A percentile compares a stretch with the other conserved stretches of the same genome.
phyloP scores from a whole-genome alignment of 1,140 invertebrate species.

The Scaptodrosophila lebanonensis region DNA sequence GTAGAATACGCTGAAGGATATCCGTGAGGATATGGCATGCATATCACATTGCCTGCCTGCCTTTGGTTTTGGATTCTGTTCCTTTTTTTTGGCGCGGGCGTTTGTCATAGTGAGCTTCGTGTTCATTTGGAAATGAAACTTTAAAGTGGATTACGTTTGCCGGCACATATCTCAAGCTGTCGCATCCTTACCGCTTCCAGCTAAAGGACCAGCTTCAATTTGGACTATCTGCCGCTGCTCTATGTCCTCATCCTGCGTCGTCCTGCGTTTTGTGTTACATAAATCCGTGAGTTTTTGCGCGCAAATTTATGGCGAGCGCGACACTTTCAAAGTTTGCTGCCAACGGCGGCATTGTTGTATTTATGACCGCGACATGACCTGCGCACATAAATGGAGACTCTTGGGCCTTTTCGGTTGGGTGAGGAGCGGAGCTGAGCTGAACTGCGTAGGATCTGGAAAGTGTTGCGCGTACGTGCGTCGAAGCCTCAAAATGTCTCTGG shows the following conservation, averaged over 20 bases:
- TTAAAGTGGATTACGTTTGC: slow-evolving; percentile 75
- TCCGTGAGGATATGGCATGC: slow-evolving; percentile 56
- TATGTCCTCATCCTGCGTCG: slow-evolving; percentile 29
- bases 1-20: slow-evolving; percentile 36
- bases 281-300: slow-evolving; percentile 73
- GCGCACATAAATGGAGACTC: slow-evolving; percentile 49
- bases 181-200: not conserved
- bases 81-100: too few species aligned
- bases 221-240: slow-evolving; percentile 23
- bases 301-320: slow-evolving; percentile 69
- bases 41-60: slow-evolving; percentile 40
- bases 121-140: slow-evolving; percentile 60
- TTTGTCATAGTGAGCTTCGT: slow-evolving; percentile 41
- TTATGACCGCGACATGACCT: slow-evolving; percentile 77
- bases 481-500: slow-evolving; percentile 43
- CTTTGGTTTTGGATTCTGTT: too few species aligned
- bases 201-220: not conserved
- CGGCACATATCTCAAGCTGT: slow-evolving; percentile 16
- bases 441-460: too few species aligned
- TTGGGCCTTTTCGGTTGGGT: slow-evolving; percentile 5
- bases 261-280: slow-evolving; percentile 49
- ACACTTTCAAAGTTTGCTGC: slow-evolving; percentile 64
- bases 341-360: slow-evolving; percentile 62
- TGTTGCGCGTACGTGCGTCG: slow-evolving; percentile 65
- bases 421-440: slow-evolving; percentile 18